These are phyloP conservation scores for Esox lucius DNA, from an alignment of 2,797 vertebrate genomes.

Conservation along the genomic window DNA sequence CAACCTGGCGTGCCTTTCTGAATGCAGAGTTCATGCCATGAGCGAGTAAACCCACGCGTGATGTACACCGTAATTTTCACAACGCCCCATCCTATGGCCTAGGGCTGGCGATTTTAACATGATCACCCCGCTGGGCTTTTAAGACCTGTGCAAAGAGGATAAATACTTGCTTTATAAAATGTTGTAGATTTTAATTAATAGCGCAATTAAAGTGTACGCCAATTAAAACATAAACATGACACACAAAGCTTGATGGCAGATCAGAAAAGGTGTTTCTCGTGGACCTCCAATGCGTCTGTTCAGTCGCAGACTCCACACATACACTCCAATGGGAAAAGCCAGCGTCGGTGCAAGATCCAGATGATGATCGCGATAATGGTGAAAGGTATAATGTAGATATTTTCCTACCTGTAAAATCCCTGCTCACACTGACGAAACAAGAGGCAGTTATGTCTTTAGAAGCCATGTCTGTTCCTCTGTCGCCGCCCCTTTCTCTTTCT, in stretches of 20 bases:
- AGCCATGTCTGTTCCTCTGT: conserved; percentile 74
- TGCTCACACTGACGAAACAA: conserved; percentile 72
- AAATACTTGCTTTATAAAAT: background rate
- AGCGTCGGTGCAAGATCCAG: conserved; percentile 24
- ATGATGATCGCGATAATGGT: background rate
- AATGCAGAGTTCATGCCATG: conserved; percentile 22
- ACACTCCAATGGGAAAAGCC: conserved; percentile 32
- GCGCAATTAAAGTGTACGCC: conserved; percentile 27
- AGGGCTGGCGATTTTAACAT: conserved; percentile 44
- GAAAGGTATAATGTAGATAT: background rate
- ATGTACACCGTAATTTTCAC: conserved; percentile 44
- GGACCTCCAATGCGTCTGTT: conserved; percentile 54
- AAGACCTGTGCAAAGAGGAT: background rate
- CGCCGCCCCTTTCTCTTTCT: conserved; percentile 31
- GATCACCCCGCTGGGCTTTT: conserved; percentile 30
- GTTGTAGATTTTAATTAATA: background rate
- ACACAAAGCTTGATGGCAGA: conserved; percentile 37
- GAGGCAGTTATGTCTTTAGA: conserved; percentile 73
- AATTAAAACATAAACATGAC: background rate
- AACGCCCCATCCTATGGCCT: conserved; percentile 68
- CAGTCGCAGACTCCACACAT: conserved; percentile 38
- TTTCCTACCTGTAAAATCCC: conserved; percentile 78
- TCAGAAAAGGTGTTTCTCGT: conserved; percentile 49
- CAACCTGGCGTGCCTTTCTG: background rate
- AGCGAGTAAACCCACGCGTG: conserved; percentile 28